Evolutionary conservation across 1,140 invertebrate species (phyloP), one percentile per base, ranked within the genome.

Genomic region (Bombus pyrosoma): DNA sequence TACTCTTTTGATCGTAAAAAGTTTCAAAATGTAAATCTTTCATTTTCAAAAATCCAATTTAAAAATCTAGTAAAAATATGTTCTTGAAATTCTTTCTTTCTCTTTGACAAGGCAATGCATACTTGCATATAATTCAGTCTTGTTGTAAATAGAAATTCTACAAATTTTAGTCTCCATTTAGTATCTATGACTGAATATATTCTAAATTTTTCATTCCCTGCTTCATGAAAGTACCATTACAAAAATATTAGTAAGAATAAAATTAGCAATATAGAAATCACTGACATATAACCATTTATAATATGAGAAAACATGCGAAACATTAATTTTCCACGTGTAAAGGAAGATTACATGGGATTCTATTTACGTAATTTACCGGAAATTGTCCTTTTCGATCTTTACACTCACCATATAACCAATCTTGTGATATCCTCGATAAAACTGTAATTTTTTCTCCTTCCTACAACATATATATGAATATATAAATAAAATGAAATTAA

Each of bases 381-480:
- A 98, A 98, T 92, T 98, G 97, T 68, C 98, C 98, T 92, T 94
- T 96, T 79, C 95, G 95, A 39, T 96, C 96, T 73, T 96, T 95
- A 75, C 95, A 96, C 92, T 97, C 96, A 53, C 98, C 98, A 91
- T 96, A 97, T 28, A 98, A 96, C 98, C 98, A 98, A 87, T 98
- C 97, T 32, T 97, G 96, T 88, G 97, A 97, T 86, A 98, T 95
- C 94, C 96, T 96, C 78, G 96, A 96, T 71, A 97, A 93, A 69
- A 98, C 96, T 83, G 95, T 96, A 69, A 98, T 97, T 83, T 95
- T 95, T 89, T 97, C 97, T 37, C 97, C 97, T 91, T 96, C 96
- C 95, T 96, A 3, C 15, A 34, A 90, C 77, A 96, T 25, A 69
- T 25, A 69, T 37, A 96, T 12, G 9, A 5, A 57, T 15, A 41